phyloP scores from a whole-genome alignment of 53 echinoderm and acorn worm genomes.

The Paelopatides confundens region DNA sequence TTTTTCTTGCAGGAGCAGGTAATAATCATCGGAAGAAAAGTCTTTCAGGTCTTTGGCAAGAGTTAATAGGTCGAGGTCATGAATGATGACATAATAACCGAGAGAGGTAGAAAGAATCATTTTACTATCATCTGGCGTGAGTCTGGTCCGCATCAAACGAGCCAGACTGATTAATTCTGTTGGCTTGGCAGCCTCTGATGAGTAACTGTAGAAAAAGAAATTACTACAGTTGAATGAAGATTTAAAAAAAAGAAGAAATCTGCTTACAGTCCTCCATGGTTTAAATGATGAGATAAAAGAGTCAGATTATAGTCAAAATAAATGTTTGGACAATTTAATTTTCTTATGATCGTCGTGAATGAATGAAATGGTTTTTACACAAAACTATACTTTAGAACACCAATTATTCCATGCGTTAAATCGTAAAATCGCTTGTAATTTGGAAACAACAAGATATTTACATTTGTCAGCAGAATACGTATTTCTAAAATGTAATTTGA shows the following conservation, averaged over 20 bases:
- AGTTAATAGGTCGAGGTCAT: slow-evolving; percentile 92
- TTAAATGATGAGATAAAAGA: too few species aligned
- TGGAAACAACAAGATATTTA: too few species aligned
- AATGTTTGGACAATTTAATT: too few species aligned
- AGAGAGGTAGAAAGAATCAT: slow-evolving; percentile 86
- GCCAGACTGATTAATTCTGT: slow-evolving; percentile 81
- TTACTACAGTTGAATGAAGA: neutral
- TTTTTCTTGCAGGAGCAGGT: slow-evolving; percentile 54
- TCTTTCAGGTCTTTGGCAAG: slow-evolving; percentile 75
- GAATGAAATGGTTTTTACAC: too few species aligned
- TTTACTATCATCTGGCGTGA: slow-evolving; percentile 90
- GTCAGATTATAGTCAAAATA: too few species aligned
- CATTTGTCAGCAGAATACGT: too few species aligned
- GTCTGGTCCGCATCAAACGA: slow-evolving; percentile 88
- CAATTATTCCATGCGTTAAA: too few species aligned
- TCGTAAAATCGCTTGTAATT: too few species aligned
- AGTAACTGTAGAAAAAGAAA: slow-evolving; percentile 45
- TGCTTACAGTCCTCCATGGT: too few species aligned
- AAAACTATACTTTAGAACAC: too few species aligned
- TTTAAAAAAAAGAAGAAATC: neutral
- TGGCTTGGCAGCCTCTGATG: slow-evolving; percentile 67
- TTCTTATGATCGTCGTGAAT: too few species aligned
- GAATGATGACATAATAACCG: slow-evolving; percentile 88
- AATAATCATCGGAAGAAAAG: slow-evolving; percentile 69
- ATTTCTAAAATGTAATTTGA: too few species aligned